phyloP scores from a whole-genome alignment of 2,797 vertebrate species.

The Sternotherus odoratus region DNA sequence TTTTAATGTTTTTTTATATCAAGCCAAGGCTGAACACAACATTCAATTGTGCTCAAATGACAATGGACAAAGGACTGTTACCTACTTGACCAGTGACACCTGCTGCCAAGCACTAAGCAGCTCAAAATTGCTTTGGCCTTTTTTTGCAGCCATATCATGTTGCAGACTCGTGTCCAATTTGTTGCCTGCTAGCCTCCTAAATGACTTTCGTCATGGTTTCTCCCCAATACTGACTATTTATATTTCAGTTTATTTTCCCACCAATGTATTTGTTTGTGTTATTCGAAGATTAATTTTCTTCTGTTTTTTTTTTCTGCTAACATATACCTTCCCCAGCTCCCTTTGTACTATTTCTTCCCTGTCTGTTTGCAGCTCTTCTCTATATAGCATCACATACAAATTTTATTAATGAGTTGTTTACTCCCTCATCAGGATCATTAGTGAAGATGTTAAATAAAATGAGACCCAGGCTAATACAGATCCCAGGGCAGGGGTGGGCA shows the following conservation, averaged over 20 bases:
- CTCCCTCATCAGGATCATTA: conserved; percentile 69
- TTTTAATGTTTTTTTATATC: not conserved
- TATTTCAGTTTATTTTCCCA: not conserved
- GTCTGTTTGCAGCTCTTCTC: conserved; percentile 45
- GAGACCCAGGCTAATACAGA: conserved; percentile 52
- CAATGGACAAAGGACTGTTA: not conserved
- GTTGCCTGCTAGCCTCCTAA: not conserved
- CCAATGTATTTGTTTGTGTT: not conserved
- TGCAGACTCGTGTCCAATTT: not conserved
- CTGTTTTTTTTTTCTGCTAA: conserved; percentile 20
- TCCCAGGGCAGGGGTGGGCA: not conserved
- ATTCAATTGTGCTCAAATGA: not conserved
- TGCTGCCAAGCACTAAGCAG: not conserved
- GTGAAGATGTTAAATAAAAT: conserved; percentile 64
- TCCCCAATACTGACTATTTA: not conserved
- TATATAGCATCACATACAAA: conserved; percentile 18
- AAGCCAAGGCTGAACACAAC: not conserved
- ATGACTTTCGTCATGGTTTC: not conserved
- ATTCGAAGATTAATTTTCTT: not conserved
- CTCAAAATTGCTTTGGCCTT: not conserved
- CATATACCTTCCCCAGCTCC: not conserved
- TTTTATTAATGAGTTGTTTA: conserved; percentile 67
- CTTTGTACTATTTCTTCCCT: conserved; percentile 30
- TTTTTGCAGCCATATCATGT: not conserved
- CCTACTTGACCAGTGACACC: not conserved